Evolutionary conservation across 2,797 vertebrate species (phyloP), one percentile per base, ranked within the genome.

Genomic region (Malacoraja senta): DNA sequence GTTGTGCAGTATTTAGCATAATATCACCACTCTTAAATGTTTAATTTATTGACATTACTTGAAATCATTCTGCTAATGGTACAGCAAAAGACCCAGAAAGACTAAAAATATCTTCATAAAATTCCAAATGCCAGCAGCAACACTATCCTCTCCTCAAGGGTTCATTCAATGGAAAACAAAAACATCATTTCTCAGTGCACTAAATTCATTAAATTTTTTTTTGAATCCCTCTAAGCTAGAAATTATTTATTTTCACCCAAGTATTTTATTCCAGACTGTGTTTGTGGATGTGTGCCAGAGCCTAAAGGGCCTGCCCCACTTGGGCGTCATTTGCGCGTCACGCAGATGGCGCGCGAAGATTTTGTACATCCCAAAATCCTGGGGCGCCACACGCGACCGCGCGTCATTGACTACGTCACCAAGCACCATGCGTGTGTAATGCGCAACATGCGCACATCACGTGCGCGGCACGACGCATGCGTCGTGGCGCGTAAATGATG

Each of bases 1-100:
- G 19, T 53, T 12, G 10, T 86, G 53, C 61, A 63, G 29, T 74
- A 26, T 4, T 91, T 91, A 72, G 68, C 68, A 91, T 91, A 91
- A 91, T 74, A 91, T 8, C 61, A 88, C 44, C n/a, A 35, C 65
- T 24, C 35, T 74, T 91, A 38, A 91, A 91, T 91, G 26, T 91
- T 68, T 72, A 72, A 91, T 72, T 72, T 24, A 9, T 8, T 72
- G 24, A 72, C 24, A 72, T 24, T 13, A 91, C 35, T 24, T 91
- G 63, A 91, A 91, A 24, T 2, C 10, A 35, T 32, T n/a, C 29
- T 35, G 63, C 38, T 72, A 91, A 32, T 38, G 21, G 1, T 13
- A 68, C 21, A 71, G 58, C 17, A n/a, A 68, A 90, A 32, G 17
- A 88, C 38, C 38, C 65, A 26, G 68, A 65, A 91, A n/a, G 86